Base-by-base conservation (phyloP, 2,797 vertebrate species). In the Triplophysa bombifrons region DNA sequence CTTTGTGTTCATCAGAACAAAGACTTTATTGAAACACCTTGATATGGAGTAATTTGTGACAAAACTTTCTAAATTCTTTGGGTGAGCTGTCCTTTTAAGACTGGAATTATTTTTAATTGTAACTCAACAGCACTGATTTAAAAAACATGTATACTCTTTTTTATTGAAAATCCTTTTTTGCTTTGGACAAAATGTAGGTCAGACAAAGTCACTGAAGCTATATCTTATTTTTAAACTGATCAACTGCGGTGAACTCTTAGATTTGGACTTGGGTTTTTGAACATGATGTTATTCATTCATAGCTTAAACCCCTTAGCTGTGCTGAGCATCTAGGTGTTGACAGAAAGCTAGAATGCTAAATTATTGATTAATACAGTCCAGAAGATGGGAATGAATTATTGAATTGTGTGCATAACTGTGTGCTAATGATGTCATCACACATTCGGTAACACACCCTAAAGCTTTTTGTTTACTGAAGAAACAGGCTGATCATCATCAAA, bases 291-390 rank as follows among this genome's bases (percentile, higher is more conserved):
- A 5, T 16, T 51, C 50, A 51, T 6, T 51, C 44, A 51, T 17
- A 12, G 38, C 68, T 65, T 22, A 61, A 73, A 50, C 56, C 79
- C 56, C 65, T 80, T 66, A 74, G 46, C 38, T 64, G 50, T 50
- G 60, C 27, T 82, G 69, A n/a, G 58, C 75, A 70, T 84, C 66
- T 80, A 79, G 17, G 82, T 83, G 70, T 75, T 69, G 63, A 86
- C 84, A 78, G 19, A 83, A 73, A 85, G 76, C 73, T 75, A 65
- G 60, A 30, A 12, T 44, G 22, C 56, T 88, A 58, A 82, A 85
- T 88, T 82, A 85, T 86, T 84, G 72, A 88, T 72, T 78, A 53
- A 79, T 76, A 64, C 60, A 44, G 78, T 64, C 75, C 27, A 68
- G 50, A 25, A 44, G 60, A 72, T n/a, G 38, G 27, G 64, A 50